These are phyloP conservation scores for Ia io DNA, from an alignment of 2,113 vertebrate genomes.

Conservation along the genomic window DNA sequence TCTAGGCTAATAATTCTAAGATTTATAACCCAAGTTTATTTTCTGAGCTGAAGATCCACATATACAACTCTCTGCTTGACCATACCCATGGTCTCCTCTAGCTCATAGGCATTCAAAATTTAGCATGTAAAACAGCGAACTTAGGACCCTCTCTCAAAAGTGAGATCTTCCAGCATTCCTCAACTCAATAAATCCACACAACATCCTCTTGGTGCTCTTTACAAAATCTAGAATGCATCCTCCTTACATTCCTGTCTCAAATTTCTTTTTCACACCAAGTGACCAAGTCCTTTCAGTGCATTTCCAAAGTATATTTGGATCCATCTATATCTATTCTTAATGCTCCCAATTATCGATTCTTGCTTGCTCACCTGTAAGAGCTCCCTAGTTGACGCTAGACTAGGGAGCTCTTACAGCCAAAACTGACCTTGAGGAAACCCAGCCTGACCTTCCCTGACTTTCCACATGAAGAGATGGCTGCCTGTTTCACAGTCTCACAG, in stretches of 20 bases:
- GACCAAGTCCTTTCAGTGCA: neutral
- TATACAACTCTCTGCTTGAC: neutral
- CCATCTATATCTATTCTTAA: neutral
- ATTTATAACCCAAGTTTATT: neutral
- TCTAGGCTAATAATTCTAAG: neutral
- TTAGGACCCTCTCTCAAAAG: neutral
- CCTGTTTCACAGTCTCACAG: neutral
- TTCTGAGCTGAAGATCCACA: neutral
- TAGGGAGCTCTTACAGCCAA: no score
- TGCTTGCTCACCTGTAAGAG: neutral
- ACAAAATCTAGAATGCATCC: neutral
- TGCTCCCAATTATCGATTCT: neutral
- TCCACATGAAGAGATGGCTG: neutral
- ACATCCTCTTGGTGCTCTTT: neutral
- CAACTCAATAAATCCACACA: neutral
- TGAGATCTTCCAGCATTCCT: neutral
- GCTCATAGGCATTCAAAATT: neutral
- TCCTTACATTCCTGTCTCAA: neutral
- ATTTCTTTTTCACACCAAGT: neutral
- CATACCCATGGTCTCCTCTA: neutral
- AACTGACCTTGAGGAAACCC: neutral
- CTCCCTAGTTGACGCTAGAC: neutral
- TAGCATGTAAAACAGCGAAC: neutral
- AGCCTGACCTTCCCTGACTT: neutral
- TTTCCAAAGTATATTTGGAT: neutral